Base-by-base conservation (phyloP, 2,888 invertebrate genomes). In the Loripinus fragilis region DNA sequence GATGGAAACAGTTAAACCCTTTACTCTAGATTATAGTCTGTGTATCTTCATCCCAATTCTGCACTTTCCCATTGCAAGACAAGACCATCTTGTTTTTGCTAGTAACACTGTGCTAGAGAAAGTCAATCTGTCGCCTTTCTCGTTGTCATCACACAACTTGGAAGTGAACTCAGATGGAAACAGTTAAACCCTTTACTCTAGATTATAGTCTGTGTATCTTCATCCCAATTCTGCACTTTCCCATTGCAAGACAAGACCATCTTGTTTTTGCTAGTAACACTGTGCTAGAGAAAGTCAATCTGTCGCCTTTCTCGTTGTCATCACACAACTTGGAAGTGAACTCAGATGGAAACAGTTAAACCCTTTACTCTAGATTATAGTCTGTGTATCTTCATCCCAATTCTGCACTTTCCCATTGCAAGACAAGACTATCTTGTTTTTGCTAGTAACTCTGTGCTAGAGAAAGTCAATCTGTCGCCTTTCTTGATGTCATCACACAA, bases 241-340 rank as follows among this genome's bases (percentile, higher is more conserved):
- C 66, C 66, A 35, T 66, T 35, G 66, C 66, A 35, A 7, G 23
- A 23, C 66, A 35, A 35, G 3, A 41, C 23, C 10, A 35, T n/a
- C 25, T 35, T 66, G 66, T 66, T 66, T 41, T 3, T 38, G 77
- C 66, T 69, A 69, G 67, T 28, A 75, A 60, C 52, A 64, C 50
- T 84, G 81, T 84, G 81, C 83, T 28, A 84, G n/a, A 86, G 48
- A 12, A 83, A 83, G 23, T 52, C 77, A 79, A 66, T 77, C 83
- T 73, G 85, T 88, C 86, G 86, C 87, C 87, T 86, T 85, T 85
- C 83, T 67, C 84, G 80, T 78, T 64, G 55, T 45, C 20, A 30
- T 17, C 73, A 52, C 55, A 73, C 30, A 50, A 68, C 70, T 65
- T 74, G 80, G 64, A 74, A 83, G 83, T 86, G 82, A 86, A 81